Evolutionary conservation across 1,140 invertebrate genomes (phyloP).

Genomic region (Pseudobourletiella spinata): DNA sequence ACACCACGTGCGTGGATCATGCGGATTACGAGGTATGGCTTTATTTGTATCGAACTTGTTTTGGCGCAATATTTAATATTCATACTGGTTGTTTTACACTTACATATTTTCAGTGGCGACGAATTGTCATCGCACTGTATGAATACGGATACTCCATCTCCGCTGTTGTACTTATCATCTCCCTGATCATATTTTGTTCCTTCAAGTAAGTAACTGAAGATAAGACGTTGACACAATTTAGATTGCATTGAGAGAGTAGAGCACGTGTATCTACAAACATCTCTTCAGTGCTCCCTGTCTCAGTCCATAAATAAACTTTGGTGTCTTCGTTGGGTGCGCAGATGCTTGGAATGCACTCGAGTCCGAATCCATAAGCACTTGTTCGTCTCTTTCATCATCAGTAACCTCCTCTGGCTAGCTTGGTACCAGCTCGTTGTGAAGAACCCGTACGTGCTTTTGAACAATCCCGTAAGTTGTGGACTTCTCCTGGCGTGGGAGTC

Average conservation of each 20-base stretch:
- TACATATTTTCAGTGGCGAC: constrained; percentile 40
- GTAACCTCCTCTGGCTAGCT: constrained; percentile 46
- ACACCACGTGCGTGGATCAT: constrained; percentile 47
- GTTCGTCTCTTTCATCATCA: constrained; percentile 48
- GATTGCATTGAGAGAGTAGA: no score
- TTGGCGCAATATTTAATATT: background rate
- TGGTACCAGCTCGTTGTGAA: constrained; percentile 42
- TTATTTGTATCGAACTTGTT: no score
- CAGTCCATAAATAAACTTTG: no score
- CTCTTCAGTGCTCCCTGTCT: no score
- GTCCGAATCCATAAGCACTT: constrained; percentile 49
- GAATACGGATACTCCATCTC: constrained; percentile 46
- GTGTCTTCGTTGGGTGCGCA: no score
- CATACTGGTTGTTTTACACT: background rate
- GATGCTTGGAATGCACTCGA: constrained; percentile 47
- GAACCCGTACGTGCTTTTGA: constrained; percentile 37
- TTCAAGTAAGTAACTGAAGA: constrained; percentile 44
- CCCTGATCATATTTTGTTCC: constrained; percentile 46
- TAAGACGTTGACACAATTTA: no score
- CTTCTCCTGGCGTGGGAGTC: background rate
- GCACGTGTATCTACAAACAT: no score
- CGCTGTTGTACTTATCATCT: constrained; percentile 42
- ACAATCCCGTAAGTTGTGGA: constrained; percentile 39
- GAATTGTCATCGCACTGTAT: constrained; percentile 43
- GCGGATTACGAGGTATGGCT: constrained; percentile 46